A percentile compares a stretch with the other conserved stretches of the same genome.
Conservation (phyloP, 2,113 vertebrate species). For the Casuarius casuarius region DNA sequence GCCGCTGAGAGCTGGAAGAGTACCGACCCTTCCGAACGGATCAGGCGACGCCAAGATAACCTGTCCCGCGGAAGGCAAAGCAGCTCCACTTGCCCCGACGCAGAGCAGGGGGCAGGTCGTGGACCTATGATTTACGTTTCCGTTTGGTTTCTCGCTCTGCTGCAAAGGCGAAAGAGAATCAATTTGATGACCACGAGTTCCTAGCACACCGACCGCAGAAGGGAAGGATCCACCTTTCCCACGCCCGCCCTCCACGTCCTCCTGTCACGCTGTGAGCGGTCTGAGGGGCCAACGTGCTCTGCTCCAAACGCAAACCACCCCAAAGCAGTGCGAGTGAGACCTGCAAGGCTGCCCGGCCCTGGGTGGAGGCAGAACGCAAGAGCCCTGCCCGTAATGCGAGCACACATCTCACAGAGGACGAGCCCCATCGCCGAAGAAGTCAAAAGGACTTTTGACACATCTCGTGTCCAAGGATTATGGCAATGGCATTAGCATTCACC, state of each 20-base stretch:
- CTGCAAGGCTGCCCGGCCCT: no score
- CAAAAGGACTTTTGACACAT: not conserved
- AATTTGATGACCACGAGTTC: no score
- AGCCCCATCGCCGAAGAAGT: no score
- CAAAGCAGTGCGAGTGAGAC: no score
- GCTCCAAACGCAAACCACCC: not conserved
- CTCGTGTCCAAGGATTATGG: not conserved
- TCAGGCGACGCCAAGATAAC: not conserved
- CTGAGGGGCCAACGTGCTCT: not conserved
- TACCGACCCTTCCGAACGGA: not conserved
- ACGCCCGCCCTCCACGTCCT: no score
- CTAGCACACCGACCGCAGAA: not conserved
- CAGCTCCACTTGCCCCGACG: not conserved
- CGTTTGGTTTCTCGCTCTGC: no score
- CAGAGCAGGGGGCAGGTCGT: no score
- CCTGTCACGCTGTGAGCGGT: not conserved
- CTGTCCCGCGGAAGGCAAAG: not conserved
- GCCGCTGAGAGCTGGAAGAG: not conserved
- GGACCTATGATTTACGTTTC: no score
- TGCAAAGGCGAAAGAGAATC: no score
- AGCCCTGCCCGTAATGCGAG: no score
- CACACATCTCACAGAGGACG: not conserved
- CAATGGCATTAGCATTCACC: not conserved
- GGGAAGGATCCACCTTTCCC: not conserved
- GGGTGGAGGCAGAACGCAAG: no score